phyloP scores from a whole-genome alignment of 2,888 invertebrate genomes.

The Noctua janthe region DNA sequence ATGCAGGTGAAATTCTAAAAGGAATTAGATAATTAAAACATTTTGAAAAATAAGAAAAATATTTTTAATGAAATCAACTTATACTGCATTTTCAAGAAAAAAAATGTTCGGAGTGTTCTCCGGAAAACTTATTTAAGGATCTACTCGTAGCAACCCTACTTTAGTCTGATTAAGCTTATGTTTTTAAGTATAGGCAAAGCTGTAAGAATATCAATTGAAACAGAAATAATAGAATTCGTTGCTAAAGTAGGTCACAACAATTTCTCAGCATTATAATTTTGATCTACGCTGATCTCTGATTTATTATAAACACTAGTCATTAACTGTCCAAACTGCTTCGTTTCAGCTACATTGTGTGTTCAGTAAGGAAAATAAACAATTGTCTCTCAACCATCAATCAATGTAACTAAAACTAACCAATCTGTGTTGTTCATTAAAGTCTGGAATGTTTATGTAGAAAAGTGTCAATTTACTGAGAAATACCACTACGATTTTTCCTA shows the following conservation, averaged over 20 bases:
- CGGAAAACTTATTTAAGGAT: neutral
- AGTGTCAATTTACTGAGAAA: slow-evolving; percentile 2
- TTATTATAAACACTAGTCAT: slow-evolving; percentile 17
- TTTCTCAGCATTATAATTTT: neutral
- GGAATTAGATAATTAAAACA: too few species aligned
- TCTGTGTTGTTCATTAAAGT: slow-evolving; percentile 6
- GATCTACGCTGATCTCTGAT: slow-evolving; percentile 1
- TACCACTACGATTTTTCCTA: neutral
- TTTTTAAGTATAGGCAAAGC: neutral
- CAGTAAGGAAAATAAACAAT: slow-evolving; percentile 22
- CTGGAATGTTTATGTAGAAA: neutral
- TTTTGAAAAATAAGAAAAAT: too few species aligned
- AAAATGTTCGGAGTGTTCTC: neutral
- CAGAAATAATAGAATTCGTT: neutral
- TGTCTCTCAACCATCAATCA: slow-evolving; percentile 30
- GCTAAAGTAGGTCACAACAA: neutral
- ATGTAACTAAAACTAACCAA: slow-evolving; percentile 26
- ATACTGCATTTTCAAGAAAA: too few species aligned
- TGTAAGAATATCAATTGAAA: neutral
- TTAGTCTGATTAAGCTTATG: neutral
- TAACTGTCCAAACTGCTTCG: neutral
- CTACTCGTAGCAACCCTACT: neutral
- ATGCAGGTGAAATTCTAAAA: too few species aligned
- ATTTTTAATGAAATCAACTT: too few species aligned
- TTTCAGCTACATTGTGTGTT: slow-evolving; percentile 26